Base-by-base conservation (phyloP, 2,113 vertebrate genomes). In the Rallus limicola region DNA sequence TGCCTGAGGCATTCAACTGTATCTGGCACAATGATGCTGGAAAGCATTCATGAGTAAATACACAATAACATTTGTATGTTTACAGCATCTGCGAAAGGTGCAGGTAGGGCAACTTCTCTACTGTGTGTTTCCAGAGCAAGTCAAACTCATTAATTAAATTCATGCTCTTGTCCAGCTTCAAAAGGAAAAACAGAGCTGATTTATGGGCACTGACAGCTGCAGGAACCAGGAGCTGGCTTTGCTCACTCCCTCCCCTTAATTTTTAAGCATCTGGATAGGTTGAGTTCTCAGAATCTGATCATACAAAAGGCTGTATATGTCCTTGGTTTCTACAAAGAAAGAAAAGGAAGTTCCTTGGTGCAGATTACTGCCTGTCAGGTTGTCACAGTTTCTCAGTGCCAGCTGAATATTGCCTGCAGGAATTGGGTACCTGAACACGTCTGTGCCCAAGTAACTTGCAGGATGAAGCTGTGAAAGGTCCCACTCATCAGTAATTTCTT, bases 71-170 rank as follows among this genome's bases (percentile, higher is more conserved):
- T 91, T 60, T 82, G 36, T 82, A 38, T 52, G 33, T 92, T 94
- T 94, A 67, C 78, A 94, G 86, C 77, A 89, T 89, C 88, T 95
- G 83, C 8, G 4, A 76, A 86, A 97, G 81, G 75, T 80, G 83
- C 63, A 52, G 76, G 31, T 13, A 79, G 36, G 48, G 63, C 1
- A 0, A 59, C 63, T 84, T 60, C 75, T 88, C 60, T 84, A 42
- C 91, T 80, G 23, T 64, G 50, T 79, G 40, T 86, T 96, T 95
- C 62, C 77, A 95, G 77, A 95, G 85, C 58, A 86, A 95, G 92
- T 92, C 63, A 76, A 95, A 95, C 40, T 65, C 80, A 91, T 96
- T 87, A 92, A 96, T 94, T 95, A 90, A 93, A 94, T 85, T 90
- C 55, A 89, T 67, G 36, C 16, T 95, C 90, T 74, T 93, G 58